Base-by-base conservation (phyloP, 1,140 invertebrate species). In the Trichonephila inaurata region DNA sequence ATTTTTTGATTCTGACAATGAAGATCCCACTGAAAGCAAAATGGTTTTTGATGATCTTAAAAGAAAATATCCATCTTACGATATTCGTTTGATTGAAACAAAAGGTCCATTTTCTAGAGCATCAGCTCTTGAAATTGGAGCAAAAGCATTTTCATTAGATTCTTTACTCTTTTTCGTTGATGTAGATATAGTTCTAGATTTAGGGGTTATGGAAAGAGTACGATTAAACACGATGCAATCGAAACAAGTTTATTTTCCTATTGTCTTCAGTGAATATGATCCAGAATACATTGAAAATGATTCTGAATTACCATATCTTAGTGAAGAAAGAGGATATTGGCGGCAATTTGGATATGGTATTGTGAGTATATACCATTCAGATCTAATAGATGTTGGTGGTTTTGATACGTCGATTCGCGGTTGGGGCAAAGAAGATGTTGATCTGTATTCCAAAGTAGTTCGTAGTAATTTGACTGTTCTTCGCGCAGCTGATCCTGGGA, bases 311-410 rank as follows among this genome's bases (percentile, higher is more conserved):
- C 92, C 93, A 94, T 44, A 60, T 5, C 96, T 97, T 60, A 96
- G 96, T 92, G 97, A 98, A 94, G 96, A 97, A 60, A 96, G 96
- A 60, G 99, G 99, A 0, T 99, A 98, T 95, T 99, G 99, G 97
- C 96, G 99, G 94, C 97, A 98, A 94, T 99, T 98, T 96, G 99
- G 99, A 24, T 99, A 98, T 95, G 99, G 99, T 40, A 99, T 99
- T 85, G 98, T 98, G 8, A 97, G 98, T 91, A 96, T 99, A 89
- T 99, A 98, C 95, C 98, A 98, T 95, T 97, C 96, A 94, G 99
- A 99, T 96, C 97, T 99, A 89, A 95, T 96, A 87, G 96, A 96
- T n/a, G 96, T 97, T 92, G 99, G 99, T 60, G 98, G 99, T 0
- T 99, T 99, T 94, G 98, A 99, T 96, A 97, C 97, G n/a, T 97